Evolutionary conservation across 2,113 vertebrate species (phyloP).

Genomic region (Struthio camelus): DNA sequence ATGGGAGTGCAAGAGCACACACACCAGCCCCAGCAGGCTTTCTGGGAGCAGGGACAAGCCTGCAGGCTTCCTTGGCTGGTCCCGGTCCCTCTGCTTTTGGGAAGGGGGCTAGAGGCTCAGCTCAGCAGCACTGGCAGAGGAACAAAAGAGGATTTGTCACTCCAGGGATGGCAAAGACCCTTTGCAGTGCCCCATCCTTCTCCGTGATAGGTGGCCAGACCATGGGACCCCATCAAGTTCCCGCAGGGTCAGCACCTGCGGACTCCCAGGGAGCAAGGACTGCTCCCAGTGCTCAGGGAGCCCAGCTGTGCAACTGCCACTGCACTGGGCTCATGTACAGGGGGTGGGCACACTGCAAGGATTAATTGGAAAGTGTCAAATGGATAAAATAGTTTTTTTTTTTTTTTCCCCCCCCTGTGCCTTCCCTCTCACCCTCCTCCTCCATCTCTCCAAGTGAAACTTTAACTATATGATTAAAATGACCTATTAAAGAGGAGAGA

Average conservation of each 20-base stretch:
- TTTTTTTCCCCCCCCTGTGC: too few species aligned
- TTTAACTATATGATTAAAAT: slow-evolving; percentile 39
- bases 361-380: not conserved
- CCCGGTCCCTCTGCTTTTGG: not conserved
- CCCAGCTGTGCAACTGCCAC: not conserved
- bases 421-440: not conserved
- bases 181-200: not conserved
- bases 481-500: slow-evolving; percentile 25
- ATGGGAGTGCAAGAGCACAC: not conserved
- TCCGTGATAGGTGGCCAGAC: fast-evolving
- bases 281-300: not conserved
- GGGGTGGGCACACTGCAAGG: fast-evolving
- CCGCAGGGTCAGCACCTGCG: fast-evolving
- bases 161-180: not conserved
- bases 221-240: not conserved
- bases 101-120: not conserved
- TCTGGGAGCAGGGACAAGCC: not conserved
- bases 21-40: not conserved
- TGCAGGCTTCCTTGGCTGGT: not conserved
- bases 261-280: not conserved
- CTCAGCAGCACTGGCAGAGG: too few species aligned
- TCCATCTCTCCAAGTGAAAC: not conserved
- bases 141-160: not conserved
- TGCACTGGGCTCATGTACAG: not conserved
- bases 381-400: not conserved